Conservation (phyloP, 2,113 vertebrate species). For the Coreoperca whiteheadi region DNA sequence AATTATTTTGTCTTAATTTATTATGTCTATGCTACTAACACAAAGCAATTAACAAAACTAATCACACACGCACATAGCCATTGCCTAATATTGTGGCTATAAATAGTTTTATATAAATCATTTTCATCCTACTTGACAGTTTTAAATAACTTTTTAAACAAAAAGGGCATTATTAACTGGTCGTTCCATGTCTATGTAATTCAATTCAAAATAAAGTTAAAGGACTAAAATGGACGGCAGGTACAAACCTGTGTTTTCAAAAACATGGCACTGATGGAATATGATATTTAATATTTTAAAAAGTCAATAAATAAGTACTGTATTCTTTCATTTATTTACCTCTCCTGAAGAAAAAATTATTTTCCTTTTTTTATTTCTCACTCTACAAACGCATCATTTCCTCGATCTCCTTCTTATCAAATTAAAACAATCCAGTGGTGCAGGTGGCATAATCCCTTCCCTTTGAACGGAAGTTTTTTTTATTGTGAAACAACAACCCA, state of each 20-base stretch:
- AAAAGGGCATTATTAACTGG: neutral
- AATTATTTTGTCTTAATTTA: slow-evolving; percentile 16
- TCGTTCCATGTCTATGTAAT: neutral
- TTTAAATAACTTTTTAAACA: neutral
- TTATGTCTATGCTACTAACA: slow-evolving; percentile 12
- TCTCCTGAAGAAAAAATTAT: no score
- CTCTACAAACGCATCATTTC: neutral
- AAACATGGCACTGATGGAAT: neutral
- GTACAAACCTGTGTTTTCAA: neutral
- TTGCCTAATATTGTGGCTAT: slow-evolving; percentile 8
- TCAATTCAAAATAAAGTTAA: neutral
- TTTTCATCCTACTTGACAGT: neutral
- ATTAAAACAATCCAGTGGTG: neutral
- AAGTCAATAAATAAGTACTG: neutral
- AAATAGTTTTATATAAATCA: neutral
- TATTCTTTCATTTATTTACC: neutral
- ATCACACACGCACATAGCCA: slow-evolving; percentile 4
- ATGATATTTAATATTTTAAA: neutral
- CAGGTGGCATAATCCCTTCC: neutral
- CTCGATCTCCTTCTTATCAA: neutral
- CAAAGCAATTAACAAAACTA: slow-evolving; percentile 53
- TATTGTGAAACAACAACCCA: neutral
- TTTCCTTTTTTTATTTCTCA: no score
- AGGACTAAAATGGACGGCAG: neutral
- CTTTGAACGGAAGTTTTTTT: neutral